These are phyloP conservation scores for Chrysocyon brachyurus DNA, from an alignment of 2,797 vertebrate genomes.

Conservation along the genomic window DNA sequence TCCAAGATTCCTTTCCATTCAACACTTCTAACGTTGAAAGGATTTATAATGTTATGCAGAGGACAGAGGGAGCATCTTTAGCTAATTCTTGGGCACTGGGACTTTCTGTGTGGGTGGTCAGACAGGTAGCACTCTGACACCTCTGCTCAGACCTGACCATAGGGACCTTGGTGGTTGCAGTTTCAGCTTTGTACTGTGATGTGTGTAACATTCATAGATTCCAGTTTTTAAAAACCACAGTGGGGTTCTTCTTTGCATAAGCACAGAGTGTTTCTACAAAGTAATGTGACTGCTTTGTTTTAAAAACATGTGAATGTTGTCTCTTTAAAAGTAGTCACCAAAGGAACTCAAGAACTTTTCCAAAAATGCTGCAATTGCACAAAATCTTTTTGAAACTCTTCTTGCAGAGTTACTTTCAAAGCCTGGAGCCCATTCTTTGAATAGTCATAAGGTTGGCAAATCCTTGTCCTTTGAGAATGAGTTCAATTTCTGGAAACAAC, in stretches of 20 bases:
- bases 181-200: neutral
- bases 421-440: slow-evolving; percentile 38
- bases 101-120: neutral
- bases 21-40: neutral
- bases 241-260: slow-evolving; percentile 13
- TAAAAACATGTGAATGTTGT: neutral
- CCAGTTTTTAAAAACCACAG: neutral
- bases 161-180: neutral
- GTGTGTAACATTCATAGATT: neutral
- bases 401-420: slow-evolving; percentile 59
- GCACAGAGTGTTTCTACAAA: slow-evolving; percentile 58
- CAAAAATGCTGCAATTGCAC: slow-evolving; percentile 44
- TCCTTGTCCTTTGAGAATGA: slow-evolving; percentile 31
- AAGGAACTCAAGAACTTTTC: slow-evolving; percentile 56
- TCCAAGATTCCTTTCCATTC: neutral
- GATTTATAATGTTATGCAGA: neutral
- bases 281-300: slow-evolving; percentile 19
- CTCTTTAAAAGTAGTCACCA: slow-evolving; percentile 51
- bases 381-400: slow-evolving; percentile 67
- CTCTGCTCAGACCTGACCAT: neutral
- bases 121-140: neutral
- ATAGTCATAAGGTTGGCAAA: slow-evolving; percentile 60
- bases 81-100: neutral
- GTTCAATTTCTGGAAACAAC: slow-evolving; percentile 40
- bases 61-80: neutral